These are phyloP conservation scores for Holothuria scabra DNA, from an alignment of 53 echinoderm and acorn worm genomes.

Conservation along the genomic window DNA sequence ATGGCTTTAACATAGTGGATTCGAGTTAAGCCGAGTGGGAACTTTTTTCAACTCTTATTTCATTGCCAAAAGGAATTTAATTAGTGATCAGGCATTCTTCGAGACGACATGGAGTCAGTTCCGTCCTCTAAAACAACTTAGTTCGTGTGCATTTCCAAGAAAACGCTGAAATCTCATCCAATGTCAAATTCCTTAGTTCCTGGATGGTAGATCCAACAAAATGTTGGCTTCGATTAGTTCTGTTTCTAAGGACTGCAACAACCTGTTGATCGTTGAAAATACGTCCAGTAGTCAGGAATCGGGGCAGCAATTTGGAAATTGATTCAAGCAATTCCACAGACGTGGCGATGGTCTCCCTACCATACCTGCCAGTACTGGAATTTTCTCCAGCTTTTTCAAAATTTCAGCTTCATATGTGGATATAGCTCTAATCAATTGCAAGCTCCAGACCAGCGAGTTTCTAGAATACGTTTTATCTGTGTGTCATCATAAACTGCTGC, in stretches of 20 bases:
- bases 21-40: no score
- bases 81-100: no score
- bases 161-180: not conserved
- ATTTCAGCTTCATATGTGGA: no score
- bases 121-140: no score
- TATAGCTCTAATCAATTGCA: no score
- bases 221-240: conserved; percentile 7
- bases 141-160: no score
- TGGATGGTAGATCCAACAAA: not conserved
- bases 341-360: conserved; percentile 10
- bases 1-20: no score
- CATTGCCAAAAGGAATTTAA: no score
- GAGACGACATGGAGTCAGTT: no score
- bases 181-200: not conserved
- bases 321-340: not conserved
- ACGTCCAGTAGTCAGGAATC: conserved; percentile 21
- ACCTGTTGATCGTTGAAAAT: conserved; percentile 9
- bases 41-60: no score
- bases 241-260: conserved; percentile 5
- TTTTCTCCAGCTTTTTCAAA: not conserved
- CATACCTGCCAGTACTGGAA: not conserved
- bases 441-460: not conserved
- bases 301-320: not conserved
- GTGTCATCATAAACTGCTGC: not conserved
- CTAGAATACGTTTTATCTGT: not conserved